Evolutionary conservation across 92 coral and sea anemone species (phyloP).

Genomic region (Porites rus): DNA sequence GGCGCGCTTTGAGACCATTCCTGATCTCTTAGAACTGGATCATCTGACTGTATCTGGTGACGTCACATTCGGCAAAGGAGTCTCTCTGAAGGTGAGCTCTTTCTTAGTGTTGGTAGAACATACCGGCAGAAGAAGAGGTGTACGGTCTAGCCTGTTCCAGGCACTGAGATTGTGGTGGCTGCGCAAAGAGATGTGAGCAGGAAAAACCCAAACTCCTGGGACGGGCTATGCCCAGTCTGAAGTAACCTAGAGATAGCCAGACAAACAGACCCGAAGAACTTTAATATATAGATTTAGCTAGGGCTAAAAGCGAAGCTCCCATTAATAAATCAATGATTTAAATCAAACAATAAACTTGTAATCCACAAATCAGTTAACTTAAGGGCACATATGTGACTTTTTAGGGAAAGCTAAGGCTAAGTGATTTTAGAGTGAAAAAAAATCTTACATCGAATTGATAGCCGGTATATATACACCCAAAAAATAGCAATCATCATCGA

Average conservation of each 20-base stretch:
- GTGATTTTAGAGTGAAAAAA: too few species aligned
- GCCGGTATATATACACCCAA: too few species aligned
- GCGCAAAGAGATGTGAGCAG: not conserved
- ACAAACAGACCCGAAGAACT: not conserved
- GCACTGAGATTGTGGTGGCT: not conserved
- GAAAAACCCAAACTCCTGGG: not conserved
- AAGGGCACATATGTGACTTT: too few species aligned
- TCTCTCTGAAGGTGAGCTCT: constrained; percentile 79
- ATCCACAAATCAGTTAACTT: too few species aligned
- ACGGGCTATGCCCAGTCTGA: too few species aligned
- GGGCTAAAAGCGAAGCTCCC: too few species aligned
- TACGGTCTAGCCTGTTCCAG: not conserved
- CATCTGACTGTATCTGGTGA: constrained; percentile 99
- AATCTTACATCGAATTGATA: too few species aligned
- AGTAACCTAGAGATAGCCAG: not conserved
- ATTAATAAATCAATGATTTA: too few species aligned
- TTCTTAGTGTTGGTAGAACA: not conserved
- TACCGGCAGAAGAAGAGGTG: not conserved
- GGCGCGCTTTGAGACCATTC: constrained; percentile 88
- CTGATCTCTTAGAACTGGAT: constrained; percentile 93
- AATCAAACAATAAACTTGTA: too few species aligned
- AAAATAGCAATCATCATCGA: too few species aligned
- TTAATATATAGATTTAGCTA: too few species aligned
- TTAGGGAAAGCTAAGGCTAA: too few species aligned
- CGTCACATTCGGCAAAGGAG: constrained; percentile 97